Percentiles rank a stretch among this genome's conserved stretches.
Evolutionary conservation across 1,140 invertebrate species (phyloP).

Genomic region (Drosophila albomicans): DNA sequence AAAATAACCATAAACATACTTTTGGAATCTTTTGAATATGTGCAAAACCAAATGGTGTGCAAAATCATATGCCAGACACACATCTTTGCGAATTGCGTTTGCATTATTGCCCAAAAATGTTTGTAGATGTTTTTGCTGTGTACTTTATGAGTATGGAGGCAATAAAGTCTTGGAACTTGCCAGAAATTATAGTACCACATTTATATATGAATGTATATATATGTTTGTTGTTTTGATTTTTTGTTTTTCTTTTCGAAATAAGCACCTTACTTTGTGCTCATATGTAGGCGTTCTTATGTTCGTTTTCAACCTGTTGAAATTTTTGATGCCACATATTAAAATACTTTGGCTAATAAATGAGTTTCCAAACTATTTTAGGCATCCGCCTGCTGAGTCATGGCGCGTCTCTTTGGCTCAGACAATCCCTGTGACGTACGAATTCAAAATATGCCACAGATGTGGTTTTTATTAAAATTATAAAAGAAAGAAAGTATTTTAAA

Average conservation of each 20-base stretch:
- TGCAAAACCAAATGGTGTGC: conserved; percentile 2
- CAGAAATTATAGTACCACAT: conserved; percentile 35
- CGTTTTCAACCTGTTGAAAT: conserved; percentile 64
- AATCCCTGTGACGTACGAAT: conserved; percentile 56
- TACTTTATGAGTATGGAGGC: conserved; percentile 1
- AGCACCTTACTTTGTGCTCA: conserved; percentile 22
- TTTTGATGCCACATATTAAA: conserved; percentile 61
- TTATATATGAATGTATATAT: background rate
- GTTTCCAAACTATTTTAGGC: conserved; percentile 68
- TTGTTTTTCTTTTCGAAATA: conserved; percentile 1
- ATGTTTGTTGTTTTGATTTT: conserved; percentile 18
- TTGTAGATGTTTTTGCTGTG: conserved; percentile 11
- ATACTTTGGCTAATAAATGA: conserved; percentile 68
- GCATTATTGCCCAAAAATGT: conserved; percentile 6
- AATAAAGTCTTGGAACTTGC: conserved; percentile 46
- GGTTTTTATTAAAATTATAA: conserved; percentile 4
- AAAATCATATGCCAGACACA: conserved; percentile 2
- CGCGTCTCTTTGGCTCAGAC: conserved; percentile 57
- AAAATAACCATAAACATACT: conserved; percentile 21
- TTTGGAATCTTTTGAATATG: background rate
- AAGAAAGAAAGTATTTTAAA: background rate
- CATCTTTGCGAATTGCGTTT: background rate
- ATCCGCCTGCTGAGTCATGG: conserved; percentile 70
- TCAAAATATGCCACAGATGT: conserved; percentile 14
- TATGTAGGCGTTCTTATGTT: conserved; percentile 23